Evolutionary conservation across 2,797 vertebrate species (phyloP).

Genomic region (Spondyliosoma cantharus): DNA sequence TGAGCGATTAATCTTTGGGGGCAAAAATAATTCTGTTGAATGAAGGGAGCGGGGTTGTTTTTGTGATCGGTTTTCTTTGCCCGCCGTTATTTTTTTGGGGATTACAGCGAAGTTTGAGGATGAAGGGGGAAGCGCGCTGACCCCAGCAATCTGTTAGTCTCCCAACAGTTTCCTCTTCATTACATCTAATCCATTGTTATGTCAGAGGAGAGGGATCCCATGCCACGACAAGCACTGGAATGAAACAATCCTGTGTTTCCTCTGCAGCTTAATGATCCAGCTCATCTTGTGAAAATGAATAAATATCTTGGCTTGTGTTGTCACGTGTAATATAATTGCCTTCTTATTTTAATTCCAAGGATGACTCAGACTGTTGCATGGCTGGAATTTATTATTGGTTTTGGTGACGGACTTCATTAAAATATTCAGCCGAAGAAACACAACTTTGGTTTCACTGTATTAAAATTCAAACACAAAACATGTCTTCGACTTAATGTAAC

Average conservation of each 20-base stretch:
- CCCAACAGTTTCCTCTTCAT: conserved; percentile 60
- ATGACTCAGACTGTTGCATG: background rate
- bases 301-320: conserved; percentile 25
- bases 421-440: background rate
- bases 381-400: background rate
- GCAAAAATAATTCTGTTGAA: conserved; percentile 48
- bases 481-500: background rate
- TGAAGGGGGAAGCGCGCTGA: conserved; percentile 37
- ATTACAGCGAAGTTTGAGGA: conserved; percentile 52
- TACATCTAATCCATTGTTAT: conserved; percentile 69
- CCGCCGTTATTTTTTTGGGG: conserved; percentile 26
- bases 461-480: background rate
- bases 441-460: background rate
- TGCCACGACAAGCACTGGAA: conserved; percentile 27
- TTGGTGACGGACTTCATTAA: background rate
- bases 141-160: conserved; percentile 62
- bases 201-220: conserved; percentile 52
- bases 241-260: conserved; percentile 37
- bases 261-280: conserved; percentile 22
- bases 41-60: conserved; percentile 37
- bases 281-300: conserved; percentile 31
- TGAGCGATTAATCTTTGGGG: conserved; percentile 63
- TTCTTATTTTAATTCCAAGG: background rate
- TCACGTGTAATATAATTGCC: background rate
- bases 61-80: conserved; percentile 51